Conservation (phyloP, 2,113 vertebrate species). For the Chamaetylas fuelleborni region DNA sequence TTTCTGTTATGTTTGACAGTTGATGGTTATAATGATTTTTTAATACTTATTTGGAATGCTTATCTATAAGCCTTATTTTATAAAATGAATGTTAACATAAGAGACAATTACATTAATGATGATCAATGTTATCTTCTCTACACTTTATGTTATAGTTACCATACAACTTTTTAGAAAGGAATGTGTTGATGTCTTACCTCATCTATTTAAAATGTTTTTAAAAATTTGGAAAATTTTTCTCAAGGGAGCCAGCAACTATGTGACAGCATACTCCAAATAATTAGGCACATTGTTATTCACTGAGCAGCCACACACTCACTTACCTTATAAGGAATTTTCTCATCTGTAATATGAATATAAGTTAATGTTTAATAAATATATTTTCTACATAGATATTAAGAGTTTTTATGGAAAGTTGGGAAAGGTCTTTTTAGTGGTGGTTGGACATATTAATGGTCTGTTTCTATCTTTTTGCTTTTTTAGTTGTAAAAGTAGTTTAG, state of each 20-base stretch:
- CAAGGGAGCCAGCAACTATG: constrained; percentile 55
- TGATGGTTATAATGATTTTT: background rate
- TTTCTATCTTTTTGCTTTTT: background rate
- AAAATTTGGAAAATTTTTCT: constrained; percentile 74
- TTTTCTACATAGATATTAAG: background rate
- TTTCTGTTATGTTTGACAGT: background rate
- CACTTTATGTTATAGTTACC: background rate
- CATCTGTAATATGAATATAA: background rate
- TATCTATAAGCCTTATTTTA: background rate
- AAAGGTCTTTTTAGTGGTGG: background rate
- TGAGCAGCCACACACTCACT: constrained; percentile 2
- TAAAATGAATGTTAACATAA: background rate
- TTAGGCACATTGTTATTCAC: constrained; percentile 56
- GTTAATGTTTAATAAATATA: background rate
- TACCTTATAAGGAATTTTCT: constrained; percentile 70
- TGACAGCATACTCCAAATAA: constrained; percentile 69
- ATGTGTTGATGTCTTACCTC: constrained; percentile 66
- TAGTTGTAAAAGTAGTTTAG: background rate
- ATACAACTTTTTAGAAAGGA: constrained; percentile 55
- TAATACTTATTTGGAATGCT: background rate
- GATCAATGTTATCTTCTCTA: background rate
- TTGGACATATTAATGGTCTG: background rate
- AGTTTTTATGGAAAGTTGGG: background rate
- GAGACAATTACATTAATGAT: background rate
- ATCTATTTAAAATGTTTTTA: constrained; percentile 72